A percentile compares a stretch with the other conserved stretches of the same genome.
Evolutionary conservation across 23 tunicate genomes (phyloP).

Genomic region (Styela plicata): DNA sequence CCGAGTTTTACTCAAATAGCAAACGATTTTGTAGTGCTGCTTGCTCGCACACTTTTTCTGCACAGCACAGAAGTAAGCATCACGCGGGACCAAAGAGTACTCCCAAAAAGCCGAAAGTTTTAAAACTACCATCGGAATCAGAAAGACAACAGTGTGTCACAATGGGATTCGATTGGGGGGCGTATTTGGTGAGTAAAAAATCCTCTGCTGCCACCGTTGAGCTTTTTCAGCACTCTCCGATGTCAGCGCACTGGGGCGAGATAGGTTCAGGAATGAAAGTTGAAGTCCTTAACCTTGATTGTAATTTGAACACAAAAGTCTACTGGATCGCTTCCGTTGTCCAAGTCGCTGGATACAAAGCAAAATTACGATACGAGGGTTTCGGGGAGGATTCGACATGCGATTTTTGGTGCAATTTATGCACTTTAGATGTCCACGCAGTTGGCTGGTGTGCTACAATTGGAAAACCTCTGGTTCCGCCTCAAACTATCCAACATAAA

Average conservation of each 20-base stretch:
- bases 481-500: slow-evolving; percentile 76
- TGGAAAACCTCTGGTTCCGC: slow-evolving; percentile 90
- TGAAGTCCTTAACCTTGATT: slow-evolving; percentile 87
- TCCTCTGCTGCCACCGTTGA: slow-evolving; percentile 72
- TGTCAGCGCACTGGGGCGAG: slow-evolving; percentile 75
- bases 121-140: slow-evolving; percentile 46
- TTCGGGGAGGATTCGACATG: slow-evolving; percentile 44
- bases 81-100: background rate
- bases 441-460: slow-evolving; percentile 97
- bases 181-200: slow-evolving; percentile 44
- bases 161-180: slow-evolving; percentile 85
- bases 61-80: slow-evolving; percentile 31
- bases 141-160: slow-evolving; percentile 49
- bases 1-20: slow-evolving; percentile 47
- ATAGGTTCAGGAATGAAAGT: slow-evolving; percentile 84
- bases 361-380: slow-evolving; percentile 67
- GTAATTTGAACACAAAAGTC: slow-evolving; percentile 64
- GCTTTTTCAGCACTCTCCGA: slow-evolving; percentile 63
- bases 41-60: slow-evolving; percentile 61
- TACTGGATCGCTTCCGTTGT: slow-evolving; percentile 90
- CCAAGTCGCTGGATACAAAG: slow-evolving; percentile 81
- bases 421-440: slow-evolving; percentile 86
- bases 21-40: slow-evolving; percentile 54
- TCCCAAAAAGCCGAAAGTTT: background rate
- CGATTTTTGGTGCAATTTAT: slow-evolving; percentile 93